These are phyloP conservation scores for Tenthredo mesomela DNA, from an alignment of 2,888 invertebrate species.

Conservation along the genomic window DNA sequence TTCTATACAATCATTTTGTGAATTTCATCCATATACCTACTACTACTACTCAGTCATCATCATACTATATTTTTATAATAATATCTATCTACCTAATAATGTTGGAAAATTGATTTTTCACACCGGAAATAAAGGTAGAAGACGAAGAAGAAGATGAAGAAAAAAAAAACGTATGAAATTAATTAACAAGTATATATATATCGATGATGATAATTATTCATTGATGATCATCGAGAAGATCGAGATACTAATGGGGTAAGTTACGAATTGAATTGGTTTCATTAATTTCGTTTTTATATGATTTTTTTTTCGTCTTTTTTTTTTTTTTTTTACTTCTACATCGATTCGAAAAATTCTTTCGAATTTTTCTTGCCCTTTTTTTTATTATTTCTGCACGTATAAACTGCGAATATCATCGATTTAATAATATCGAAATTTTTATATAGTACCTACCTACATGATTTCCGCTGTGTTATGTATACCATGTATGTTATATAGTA, in stretches of 20 bases:
- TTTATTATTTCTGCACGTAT: background rate
- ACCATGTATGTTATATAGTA: background rate
- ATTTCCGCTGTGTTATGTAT: background rate
- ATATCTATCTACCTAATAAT: background rate
- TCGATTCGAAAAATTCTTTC: background rate
- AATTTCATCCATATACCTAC: background rate
- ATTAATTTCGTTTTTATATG: background rate
- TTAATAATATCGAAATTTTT: background rate
- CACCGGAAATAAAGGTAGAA: background rate
- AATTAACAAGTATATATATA: background rate
- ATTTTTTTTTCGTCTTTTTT: background rate
- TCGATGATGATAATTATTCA: background rate
- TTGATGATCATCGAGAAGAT: background rate
- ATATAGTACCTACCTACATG: too few species aligned
- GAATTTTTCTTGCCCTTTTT: background rate
- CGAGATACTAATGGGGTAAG: background rate
- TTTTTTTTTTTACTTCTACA: background rate
- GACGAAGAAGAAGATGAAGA: background rate
- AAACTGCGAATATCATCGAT: background rate
- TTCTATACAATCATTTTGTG: background rate
- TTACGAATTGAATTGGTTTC: background rate
- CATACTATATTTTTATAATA: background rate
- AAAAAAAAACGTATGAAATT: background rate
- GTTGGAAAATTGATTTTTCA: background rate
- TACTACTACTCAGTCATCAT: background rate